These are phyloP conservation scores for Bimastos eiseni DNA, from an alignment of 2,888 invertebrate genomes.

Conservation along the genomic window DNA sequence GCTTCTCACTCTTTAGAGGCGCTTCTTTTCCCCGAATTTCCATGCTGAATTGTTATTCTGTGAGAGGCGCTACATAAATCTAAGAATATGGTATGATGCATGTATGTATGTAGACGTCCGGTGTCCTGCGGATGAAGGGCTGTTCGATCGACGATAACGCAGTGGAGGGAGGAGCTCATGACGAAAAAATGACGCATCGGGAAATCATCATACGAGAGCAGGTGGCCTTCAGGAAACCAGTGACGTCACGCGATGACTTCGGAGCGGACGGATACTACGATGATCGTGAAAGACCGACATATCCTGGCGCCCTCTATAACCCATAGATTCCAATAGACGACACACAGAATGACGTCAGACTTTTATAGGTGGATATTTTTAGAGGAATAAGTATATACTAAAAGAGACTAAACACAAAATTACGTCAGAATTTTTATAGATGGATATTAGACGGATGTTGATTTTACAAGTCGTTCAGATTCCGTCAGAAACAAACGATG, in stretches of 20 bases:
- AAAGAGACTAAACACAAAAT: neutral
- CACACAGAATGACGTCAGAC: neutral
- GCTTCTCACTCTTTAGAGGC: too few species aligned
- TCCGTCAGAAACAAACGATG: neutral
- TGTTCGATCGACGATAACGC: neutral
- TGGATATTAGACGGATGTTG: too few species aligned
- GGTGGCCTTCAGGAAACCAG: neutral
- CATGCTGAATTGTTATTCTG: too few species aligned
- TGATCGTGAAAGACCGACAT: neutral
- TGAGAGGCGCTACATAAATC: too few species aligned
- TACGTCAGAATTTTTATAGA: neutral
- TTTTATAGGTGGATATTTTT: neutral
- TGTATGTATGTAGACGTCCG: neutral
- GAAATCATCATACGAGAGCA: neutral
- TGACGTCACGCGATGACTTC: neutral
- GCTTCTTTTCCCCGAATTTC: too few species aligned
- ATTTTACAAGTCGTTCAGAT: neutral
- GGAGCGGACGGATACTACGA: neutral
- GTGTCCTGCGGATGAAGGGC: neutral
- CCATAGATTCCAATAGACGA: neutral
- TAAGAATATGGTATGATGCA: too few species aligned
- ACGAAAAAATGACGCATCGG: neutral
- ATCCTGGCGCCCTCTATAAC: neutral
- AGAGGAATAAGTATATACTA: too few species aligned
- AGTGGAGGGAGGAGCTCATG: neutral